These are phyloP conservation scores for Pygocentrus nattereri DNA, from an alignment of 2,797 vertebrate species.

Conservation along the genomic window DNA sequence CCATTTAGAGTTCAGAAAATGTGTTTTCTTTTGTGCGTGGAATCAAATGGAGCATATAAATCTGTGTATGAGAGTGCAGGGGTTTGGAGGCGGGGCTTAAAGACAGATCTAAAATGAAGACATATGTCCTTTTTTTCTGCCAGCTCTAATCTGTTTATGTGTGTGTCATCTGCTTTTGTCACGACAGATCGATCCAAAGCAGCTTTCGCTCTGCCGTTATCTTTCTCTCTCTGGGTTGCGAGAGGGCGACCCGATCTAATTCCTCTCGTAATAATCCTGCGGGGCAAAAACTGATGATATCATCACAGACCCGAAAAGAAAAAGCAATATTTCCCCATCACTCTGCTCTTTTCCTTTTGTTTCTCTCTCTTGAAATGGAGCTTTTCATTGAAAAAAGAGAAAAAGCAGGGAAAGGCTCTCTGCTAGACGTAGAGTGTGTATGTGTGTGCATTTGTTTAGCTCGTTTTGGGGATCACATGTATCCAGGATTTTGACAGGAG, in stretches of 20 bases:
- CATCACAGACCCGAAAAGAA: slow-evolving; percentile 71
- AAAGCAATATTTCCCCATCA: slow-evolving; percentile 77
- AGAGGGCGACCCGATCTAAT: slow-evolving; percentile 76
- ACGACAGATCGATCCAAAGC: slow-evolving; percentile 75
- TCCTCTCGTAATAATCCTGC: slow-evolving; percentile 77
- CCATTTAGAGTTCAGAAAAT: no score
- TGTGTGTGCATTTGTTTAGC: background rate
- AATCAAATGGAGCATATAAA: background rate
- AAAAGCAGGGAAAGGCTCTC: slow-evolving; percentile 63
- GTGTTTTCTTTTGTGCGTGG: no score
- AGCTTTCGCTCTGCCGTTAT: slow-evolving; percentile 72
- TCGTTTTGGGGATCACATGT: no score
- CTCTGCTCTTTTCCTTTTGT: slow-evolving; percentile 65
- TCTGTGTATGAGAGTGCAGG: background rate
- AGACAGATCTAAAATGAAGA: slow-evolving; percentile 70
- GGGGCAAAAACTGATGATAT: slow-evolving; percentile 79
- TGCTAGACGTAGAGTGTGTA: slow-evolving; percentile 9
- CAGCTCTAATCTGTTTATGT: slow-evolving; percentile 76
- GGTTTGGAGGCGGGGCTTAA: background rate
- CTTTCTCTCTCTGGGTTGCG: slow-evolving; percentile 63
- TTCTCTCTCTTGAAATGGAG: slow-evolving; percentile 54
- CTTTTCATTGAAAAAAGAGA: slow-evolving; percentile 57
- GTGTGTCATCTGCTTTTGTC: slow-evolving; percentile 64
- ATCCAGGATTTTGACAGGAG: no score
- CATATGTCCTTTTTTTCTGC: slow-evolving; percentile 63